A percentile compares a stretch with the other conserved stretches of the same genome.
Conservation (phyloP, 1,140 invertebrate genomes). For the Nixonia krombeini region DNA sequence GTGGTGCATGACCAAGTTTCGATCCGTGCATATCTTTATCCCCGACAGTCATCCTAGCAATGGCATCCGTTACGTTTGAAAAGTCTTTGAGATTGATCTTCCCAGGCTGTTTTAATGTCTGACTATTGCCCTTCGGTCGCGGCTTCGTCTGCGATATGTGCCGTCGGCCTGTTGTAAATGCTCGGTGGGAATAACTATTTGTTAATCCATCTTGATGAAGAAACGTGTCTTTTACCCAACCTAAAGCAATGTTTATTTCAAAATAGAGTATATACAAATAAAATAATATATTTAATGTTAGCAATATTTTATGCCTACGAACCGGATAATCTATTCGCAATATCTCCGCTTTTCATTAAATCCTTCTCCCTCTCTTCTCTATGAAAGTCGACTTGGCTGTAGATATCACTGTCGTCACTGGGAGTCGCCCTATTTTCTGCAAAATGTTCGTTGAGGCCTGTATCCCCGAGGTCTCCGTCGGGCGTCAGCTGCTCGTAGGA, state of each 20-base stretch:
- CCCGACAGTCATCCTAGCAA: conserved; percentile 81
- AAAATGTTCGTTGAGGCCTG: conserved; percentile 70
- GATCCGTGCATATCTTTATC: conserved; percentile 72
- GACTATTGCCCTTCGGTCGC: conserved; percentile 81
- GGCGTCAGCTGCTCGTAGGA: conserved; percentile 85
- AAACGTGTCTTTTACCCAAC: conserved; percentile 79
- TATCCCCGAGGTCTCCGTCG: conserved; percentile 72
- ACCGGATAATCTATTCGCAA: conserved; percentile 67
- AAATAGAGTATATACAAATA: too few species aligned
- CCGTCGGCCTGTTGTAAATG: conserved; percentile 86
- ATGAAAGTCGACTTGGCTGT: conserved; percentile 75
- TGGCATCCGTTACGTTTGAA: conserved; percentile 89
- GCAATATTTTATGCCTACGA: neutral
- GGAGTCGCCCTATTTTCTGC: conserved; percentile 68
- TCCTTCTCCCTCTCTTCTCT: conserved; percentile 67
- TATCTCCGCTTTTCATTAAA: conserved; percentile 60
- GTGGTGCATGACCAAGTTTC: conserved; percentile 78
- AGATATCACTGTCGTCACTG: conserved; percentile 81
- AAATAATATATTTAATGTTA: too few species aligned
- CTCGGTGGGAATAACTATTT: conserved; percentile 81
- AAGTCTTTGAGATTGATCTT: conserved; percentile 93
- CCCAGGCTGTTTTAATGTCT: conserved; percentile 89
- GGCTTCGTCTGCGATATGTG: conserved; percentile 77
- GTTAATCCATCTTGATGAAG: conserved; percentile 74
- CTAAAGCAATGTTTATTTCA: conserved; percentile 64